Evolutionary conservation across 1,140 invertebrate genomes (phyloP), one percentile per base, ranked within the genome.

Genomic region (Forficula auricularia): DNA sequence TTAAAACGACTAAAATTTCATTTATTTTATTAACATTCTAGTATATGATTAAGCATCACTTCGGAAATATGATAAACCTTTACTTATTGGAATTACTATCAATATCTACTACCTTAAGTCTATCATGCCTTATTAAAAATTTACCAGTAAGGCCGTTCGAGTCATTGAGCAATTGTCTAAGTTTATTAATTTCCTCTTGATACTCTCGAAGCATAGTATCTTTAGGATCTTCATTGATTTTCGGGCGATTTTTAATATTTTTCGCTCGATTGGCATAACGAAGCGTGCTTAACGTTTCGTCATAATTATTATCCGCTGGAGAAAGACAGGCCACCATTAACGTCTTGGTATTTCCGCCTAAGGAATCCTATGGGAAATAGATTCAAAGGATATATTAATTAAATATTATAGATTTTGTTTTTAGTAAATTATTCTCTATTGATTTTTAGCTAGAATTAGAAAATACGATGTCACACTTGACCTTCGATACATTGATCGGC

Each of bases 261-360:
- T 94, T 89, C 3, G 89, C 90, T 49, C 90, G 66, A 50, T 88
- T 87, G 0, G 89, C 89, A 57, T 82, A 88, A 43, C 85, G 67
- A 3, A 95, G 58, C 0, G 89, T 95, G 10, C 81, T 84, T 7
- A 94, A 56, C 0, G 89, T 88, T 62, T 95, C 90, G 48, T 94
- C 86, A 47, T 81, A 88, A 56, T 94, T 91, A 50, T 79, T 77
- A 52, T 83, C 76, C 7, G 85, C 82, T 1, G 89, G 88, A 31
- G 85, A 88, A 0, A 95, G 67, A 55, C 89, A 92, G 0, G 88
- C 89, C 19, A 95, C 79, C 89, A 95, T 95, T 19, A 94, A 58
- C 0, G 90, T 95, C 56, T 88, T 85, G 0, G 89, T 89, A 57
- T 95, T 95, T 0, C 89, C 89, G 6, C 89, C 90, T 0, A 95